A percentile compares a stretch with the other conserved stretches of the same genome.
These are phyloP conservation scores for Parelbella ahira DNA, from an alignment of 2,888 invertebrate genomes.

Conservation along the genomic window DNA sequence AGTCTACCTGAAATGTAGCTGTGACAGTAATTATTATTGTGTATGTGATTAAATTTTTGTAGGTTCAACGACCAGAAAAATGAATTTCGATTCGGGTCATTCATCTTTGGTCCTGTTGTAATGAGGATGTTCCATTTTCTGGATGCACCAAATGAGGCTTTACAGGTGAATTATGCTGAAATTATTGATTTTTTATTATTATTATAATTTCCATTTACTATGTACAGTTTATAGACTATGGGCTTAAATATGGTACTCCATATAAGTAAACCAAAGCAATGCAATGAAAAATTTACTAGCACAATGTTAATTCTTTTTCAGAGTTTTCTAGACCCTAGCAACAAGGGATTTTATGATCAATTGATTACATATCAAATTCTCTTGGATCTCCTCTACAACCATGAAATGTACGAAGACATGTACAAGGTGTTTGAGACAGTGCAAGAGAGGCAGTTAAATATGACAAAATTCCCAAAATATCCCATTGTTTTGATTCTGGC, in stretches of 20 bases:
- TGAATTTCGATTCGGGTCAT: conserved; percentile 88
- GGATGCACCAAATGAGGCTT: conserved; percentile 84
- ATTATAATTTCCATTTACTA: too few species aligned
- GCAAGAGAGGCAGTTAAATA: conserved; percentile 81
- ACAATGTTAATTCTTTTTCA: too few species aligned
- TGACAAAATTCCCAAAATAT: conserved; percentile 84
- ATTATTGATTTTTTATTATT: too few species aligned
- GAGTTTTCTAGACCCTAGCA: conserved; percentile 82
- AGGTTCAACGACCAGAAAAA: conserved; percentile 86
- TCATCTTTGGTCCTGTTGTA: conserved; percentile 89
- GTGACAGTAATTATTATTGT: too few species aligned
- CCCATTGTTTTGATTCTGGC: conserved; percentile 84
- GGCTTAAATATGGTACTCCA: too few species aligned
- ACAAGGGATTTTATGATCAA: conserved; percentile 87
- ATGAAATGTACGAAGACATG: conserved; percentile 84
- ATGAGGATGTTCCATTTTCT: conserved; percentile 88
- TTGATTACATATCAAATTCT: conserved; percentile 83
- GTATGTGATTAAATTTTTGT: too few species aligned
- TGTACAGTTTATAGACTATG: too few species aligned
- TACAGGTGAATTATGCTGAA: conserved; percentile 78
- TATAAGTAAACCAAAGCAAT: too few species aligned
- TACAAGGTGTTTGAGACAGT: conserved; percentile 82
- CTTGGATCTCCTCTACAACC: conserved; percentile 85
- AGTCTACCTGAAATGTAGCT: too few species aligned
- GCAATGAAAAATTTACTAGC: too few species aligned